A percentile compares a stretch with the other conserved stretches of the same genome.
Evolutionary conservation across 2,888 invertebrate species (phyloP).

Genomic region (Limenitis camilla): DNA sequence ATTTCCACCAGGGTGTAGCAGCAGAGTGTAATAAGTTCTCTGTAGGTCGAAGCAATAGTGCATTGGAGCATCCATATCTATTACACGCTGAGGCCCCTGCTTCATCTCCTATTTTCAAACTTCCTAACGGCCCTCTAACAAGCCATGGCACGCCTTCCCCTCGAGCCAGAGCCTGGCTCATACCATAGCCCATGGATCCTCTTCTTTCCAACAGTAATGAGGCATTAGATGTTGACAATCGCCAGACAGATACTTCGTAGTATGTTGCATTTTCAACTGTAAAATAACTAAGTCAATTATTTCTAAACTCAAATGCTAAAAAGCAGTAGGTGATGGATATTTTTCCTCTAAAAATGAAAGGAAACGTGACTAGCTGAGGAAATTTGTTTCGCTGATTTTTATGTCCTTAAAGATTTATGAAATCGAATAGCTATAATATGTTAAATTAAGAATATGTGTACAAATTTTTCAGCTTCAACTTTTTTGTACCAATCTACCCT

Average conservation of each 20-base stretch:
- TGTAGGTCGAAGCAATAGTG: constrained; percentile 53
- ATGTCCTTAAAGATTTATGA: no score
- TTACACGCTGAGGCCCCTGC: constrained; percentile 64
- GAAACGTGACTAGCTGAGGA: no score
- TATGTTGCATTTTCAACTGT: constrained; percentile 67
- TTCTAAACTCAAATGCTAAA: no score
- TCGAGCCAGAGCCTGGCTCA: constrained; percentile 47
- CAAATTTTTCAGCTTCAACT: no score
- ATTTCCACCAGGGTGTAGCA: constrained; percentile 59
- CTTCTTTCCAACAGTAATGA: constrained; percentile 54
- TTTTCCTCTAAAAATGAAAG: no score
- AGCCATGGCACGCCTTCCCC: constrained; percentile 41
- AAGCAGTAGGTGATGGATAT: no score
- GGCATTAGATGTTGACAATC: constrained; percentile 58
- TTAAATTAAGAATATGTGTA: no score
- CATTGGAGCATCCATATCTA: constrained; percentile 59
- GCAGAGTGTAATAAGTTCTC: constrained; percentile 52
- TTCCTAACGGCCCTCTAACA: constrained; percentile 49
- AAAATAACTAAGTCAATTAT: background rate
- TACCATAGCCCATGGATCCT: constrained; percentile 56
- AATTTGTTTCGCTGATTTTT: no score
- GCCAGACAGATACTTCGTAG: constrained; percentile 65
- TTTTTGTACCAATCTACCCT: no score
- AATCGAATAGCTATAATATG: no score
- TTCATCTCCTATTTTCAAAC: constrained; percentile 50